Conservation (phyloP, 1,140 invertebrate species). For the Drosophila nasuta region DNA sequence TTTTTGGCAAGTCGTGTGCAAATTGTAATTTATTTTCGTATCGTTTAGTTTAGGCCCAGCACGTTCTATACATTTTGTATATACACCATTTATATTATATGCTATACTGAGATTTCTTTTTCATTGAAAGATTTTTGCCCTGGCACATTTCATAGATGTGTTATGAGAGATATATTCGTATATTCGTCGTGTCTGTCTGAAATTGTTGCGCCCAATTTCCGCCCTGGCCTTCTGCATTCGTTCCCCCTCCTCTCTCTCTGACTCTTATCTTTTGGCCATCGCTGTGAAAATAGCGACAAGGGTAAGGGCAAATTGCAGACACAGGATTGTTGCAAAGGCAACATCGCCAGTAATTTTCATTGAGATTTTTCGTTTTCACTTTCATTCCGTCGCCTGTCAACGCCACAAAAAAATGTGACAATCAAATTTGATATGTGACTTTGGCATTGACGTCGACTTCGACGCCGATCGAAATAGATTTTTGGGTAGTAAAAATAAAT, state of each 20-base stretch:
- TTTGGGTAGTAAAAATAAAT: constrained; percentile 51
- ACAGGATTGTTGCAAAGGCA: constrained; percentile 13
- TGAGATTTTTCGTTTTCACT: constrained; percentile 51
- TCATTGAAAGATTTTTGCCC: constrained; percentile 40
- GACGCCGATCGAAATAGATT: constrained; percentile 70
- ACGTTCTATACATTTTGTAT: constrained; percentile 13
- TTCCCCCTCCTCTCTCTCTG: background rate
- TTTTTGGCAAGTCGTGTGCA: constrained; percentile 57
- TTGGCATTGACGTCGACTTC: constrained; percentile 73
- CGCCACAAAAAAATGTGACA: constrained; percentile 38
- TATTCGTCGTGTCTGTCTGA: constrained; percentile 8
- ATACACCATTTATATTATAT: constrained; percentile 1
- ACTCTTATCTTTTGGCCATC: no score
- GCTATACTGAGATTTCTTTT: constrained; percentile 12
- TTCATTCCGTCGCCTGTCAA: constrained; percentile 36
- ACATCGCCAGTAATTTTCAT: constrained; percentile 46
- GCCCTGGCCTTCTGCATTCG: constrained; percentile 24
- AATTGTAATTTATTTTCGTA: constrained; percentile 56
- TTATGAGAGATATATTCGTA: constrained; percentile 16
- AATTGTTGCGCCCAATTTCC: constrained; percentile 40
- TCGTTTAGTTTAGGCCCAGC: constrained; percentile 37
- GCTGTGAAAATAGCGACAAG: constrained; percentile 20
- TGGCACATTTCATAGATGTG: constrained; percentile 34
- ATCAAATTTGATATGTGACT: constrained; percentile 76
- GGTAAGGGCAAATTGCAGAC: constrained; percentile 45